phyloP scores from a whole-genome alignment of 1,140 invertebrate genomes.

The Caerostris darwini region DNA sequence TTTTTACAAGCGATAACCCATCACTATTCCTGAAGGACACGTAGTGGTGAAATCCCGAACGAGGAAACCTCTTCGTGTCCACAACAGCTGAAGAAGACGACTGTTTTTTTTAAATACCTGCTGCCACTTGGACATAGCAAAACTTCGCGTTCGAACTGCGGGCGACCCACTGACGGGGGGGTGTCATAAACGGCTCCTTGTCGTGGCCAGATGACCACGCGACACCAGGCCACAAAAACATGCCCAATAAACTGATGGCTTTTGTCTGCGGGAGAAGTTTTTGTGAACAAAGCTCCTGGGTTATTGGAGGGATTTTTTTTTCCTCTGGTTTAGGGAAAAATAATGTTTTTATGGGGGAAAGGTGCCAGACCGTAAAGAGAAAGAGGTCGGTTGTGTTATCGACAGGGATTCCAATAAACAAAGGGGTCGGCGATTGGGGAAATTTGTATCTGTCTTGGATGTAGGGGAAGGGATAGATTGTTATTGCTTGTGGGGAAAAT shows the following conservation, averaged over 20 bases:
- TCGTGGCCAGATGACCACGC: conserved; percentile 27
- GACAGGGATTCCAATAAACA: conserved; percentile 1
- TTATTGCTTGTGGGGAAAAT: not conserved
- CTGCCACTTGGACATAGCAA: conserved; percentile 20
- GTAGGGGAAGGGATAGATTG: not conserved
- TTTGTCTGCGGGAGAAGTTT: conserved; percentile 40
- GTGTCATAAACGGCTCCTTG: conserved; percentile 8
- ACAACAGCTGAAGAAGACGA: not conserved
- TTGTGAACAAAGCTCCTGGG: not conserved
- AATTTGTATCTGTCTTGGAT: not conserved
- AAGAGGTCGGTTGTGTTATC: not conserved
- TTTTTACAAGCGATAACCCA: too few relatives aligned
- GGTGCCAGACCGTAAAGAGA: not conserved
- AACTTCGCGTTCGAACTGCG: not conserved
- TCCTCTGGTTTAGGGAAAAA: not conserved
- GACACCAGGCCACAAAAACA: not conserved
- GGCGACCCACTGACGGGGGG: not conserved
- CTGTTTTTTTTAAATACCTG: not conserved
- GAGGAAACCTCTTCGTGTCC: not conserved
- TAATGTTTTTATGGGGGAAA: not conserved
- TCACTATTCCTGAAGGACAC: too few relatives aligned
- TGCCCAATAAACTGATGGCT: conserved; percentile 35
- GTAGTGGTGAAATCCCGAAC: too few relatives aligned
- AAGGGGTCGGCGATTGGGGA: not conserved
- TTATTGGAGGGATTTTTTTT: not conserved